These are phyloP conservation scores for Antechinus flavipes DNA, from an alignment of 2,113 vertebrate genomes.

Conservation along the genomic window DNA sequence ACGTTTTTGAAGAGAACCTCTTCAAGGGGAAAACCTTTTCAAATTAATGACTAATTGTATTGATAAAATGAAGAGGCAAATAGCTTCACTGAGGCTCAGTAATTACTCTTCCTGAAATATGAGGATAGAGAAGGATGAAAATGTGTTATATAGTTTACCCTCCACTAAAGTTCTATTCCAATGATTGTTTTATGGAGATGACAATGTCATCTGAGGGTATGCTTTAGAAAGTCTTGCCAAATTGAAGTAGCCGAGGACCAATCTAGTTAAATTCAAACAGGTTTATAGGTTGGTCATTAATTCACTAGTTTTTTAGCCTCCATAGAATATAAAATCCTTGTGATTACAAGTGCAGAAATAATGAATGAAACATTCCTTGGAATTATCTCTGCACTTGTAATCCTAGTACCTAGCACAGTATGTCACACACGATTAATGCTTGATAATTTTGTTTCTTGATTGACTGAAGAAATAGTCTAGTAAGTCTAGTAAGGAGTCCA, in stretches of 20 bases:
- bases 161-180: neutral
- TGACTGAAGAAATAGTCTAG: neutral
- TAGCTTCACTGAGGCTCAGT: neutral
- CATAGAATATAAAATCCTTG: neutral
- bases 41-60: neutral
- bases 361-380: no score
- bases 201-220: neutral
- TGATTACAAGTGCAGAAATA: neutral
- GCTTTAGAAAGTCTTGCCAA: neutral
- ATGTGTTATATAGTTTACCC: neutral
- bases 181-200: neutral
- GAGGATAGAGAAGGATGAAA: slow-evolving; percentile 16
- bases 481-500: neutral
- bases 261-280: neutral
- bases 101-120: neutral
- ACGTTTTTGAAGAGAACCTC: neutral
- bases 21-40: neutral
- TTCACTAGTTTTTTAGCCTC: neutral
- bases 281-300: neutral
- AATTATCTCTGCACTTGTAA: neutral
- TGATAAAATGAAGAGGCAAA: neutral
- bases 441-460: neutral
- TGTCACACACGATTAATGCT: neutral
- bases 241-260: neutral
- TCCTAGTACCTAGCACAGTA: neutral